phyloP scores from a whole-genome alignment of 1,140 invertebrate genomes.

The Lasioglossum albipes region DNA sequence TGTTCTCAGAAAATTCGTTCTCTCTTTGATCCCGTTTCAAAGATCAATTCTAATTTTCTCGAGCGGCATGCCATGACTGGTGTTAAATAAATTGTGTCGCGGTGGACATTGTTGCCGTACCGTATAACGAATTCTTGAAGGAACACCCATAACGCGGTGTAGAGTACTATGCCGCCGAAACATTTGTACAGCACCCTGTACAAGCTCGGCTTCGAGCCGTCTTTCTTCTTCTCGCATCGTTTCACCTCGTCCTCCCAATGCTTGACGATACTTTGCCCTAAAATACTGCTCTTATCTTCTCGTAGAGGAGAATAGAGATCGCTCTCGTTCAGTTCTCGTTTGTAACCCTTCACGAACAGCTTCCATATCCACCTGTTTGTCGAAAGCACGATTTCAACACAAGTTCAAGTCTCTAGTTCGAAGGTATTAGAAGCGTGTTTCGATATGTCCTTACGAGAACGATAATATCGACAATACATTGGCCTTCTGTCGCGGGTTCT shows the following conservation, averaged over 20 bases:
- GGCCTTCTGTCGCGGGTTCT: conserved; percentile 80
- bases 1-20: no score
- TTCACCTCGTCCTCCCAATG: conserved; percentile 79
- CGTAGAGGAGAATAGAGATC: conserved; percentile 84
- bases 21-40: no score
- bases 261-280: conserved; percentile 82
- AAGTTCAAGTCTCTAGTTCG: no score
- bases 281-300: conserved; percentile 81
- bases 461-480: conserved; percentile 80
- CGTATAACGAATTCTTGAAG: conserved; percentile 31
- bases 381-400: neutral
- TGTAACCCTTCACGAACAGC: conserved; percentile 81
- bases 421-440: neutral
- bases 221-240: conserved; percentile 50
- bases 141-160: conserved; percentile 18
- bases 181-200: conserved; percentile 76
- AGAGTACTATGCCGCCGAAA: conserved; percentile 73
- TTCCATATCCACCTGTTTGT: conserved; percentile 80
- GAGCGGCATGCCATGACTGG: neutral
- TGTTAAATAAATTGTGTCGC: conserved; percentile 1
- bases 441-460: conserved; percentile 77
- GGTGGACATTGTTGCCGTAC: conserved; percentile 8
- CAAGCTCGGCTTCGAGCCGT: conserved; percentile 72
- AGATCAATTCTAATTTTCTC: no score
- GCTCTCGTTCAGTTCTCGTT: conserved; percentile 82